Conservation (phyloP, 1,140 invertebrate genomes). For the Zaprionus davidi region DNA sequence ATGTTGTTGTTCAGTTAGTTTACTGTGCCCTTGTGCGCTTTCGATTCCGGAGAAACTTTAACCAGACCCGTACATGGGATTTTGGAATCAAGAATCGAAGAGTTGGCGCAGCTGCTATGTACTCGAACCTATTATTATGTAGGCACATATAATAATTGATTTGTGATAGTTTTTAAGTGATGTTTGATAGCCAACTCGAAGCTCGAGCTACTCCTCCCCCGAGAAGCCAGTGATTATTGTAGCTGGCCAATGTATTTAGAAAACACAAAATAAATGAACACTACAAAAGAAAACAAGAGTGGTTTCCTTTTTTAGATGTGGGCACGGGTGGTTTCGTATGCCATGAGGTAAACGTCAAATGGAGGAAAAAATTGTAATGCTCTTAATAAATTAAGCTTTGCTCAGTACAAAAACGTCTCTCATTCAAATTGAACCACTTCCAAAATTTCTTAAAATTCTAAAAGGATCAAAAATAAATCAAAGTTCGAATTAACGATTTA, state of each 20-base stretch:
- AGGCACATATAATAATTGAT: constrained; percentile 79
- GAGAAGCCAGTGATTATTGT: constrained; percentile 23
- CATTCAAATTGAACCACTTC: constrained; percentile 66
- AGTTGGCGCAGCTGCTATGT: constrained; percentile 41
- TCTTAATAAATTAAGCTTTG: constrained; percentile 6
- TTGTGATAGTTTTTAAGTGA: constrained; percentile 82
- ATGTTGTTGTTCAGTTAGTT: background rate
- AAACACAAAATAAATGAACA: constrained; percentile 56
- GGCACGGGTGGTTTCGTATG: background rate
- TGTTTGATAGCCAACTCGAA: constrained; percentile 67
- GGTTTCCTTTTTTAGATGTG: background rate
- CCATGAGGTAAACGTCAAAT: constrained; percentile 17
- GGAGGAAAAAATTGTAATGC: constrained; percentile 1
- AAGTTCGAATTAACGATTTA: constrained; percentile 70
- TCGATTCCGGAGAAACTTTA: background rate
- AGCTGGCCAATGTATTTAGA: constrained; percentile 65
- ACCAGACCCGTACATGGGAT: background rate
- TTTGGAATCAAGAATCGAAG: constrained; percentile 9
- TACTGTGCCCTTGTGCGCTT: background rate
- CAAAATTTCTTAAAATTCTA: constrained; percentile 80
- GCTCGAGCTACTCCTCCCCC: constrained; percentile 30
- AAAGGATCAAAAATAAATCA: constrained; percentile 80
- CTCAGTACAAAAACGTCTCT: constrained; percentile 71
- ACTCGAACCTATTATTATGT: constrained; percentile 58
- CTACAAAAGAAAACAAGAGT: constrained; percentile 18